These are phyloP conservation scores for Rhinatrema bivittatum DNA, from an alignment of 2,797 vertebrate genomes.

Conservation along the genomic window DNA sequence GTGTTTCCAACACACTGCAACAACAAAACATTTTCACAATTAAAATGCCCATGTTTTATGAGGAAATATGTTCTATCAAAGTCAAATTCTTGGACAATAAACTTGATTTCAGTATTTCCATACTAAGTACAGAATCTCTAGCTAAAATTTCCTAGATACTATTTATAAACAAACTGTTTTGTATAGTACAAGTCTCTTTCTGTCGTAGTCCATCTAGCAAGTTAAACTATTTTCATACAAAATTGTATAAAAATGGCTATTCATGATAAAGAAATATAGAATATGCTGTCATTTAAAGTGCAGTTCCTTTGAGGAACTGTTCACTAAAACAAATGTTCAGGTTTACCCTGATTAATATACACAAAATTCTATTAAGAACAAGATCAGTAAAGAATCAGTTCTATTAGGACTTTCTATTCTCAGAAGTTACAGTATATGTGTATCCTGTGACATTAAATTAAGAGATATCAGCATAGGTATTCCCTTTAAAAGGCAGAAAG, in stretches of 20 bases:
- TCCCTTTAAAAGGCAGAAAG: slow-evolving; percentile 43
- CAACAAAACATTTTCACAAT: slow-evolving; percentile 12
- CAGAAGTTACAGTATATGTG: slow-evolving; percentile 26
- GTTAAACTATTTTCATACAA: slow-evolving; percentile 29
- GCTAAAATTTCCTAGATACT: slow-evolving; percentile 12
- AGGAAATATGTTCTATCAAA: slow-evolving; percentile 34
- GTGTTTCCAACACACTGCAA: no score
- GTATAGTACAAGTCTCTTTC: slow-evolving; percentile 17
- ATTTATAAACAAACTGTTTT: not conserved
- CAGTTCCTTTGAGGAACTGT: no score
- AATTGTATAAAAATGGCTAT: slow-evolving; percentile 27
- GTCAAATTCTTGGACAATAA: slow-evolving; percentile 36
- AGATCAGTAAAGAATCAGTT: slow-evolving; percentile 47
- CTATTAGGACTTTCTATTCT: slow-evolving; percentile 30
- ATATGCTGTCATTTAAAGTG: no score
- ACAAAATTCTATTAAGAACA: slow-evolving; percentile 30
- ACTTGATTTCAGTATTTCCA: slow-evolving; percentile 31
- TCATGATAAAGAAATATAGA: slow-evolving; percentile 35
- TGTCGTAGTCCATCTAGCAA: slow-evolving; percentile 24
- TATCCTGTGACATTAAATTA: slow-evolving; percentile 31
- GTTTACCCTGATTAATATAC: slow-evolving; percentile 28
- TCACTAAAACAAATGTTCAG: no score
- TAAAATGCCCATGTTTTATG: slow-evolving; percentile 19
- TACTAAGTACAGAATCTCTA: slow-evolving; percentile 28
- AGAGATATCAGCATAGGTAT: slow-evolving; percentile 24